Base-by-base conservation (phyloP, 2,888 invertebrate species). In the Microchrysa polita region DNA sequence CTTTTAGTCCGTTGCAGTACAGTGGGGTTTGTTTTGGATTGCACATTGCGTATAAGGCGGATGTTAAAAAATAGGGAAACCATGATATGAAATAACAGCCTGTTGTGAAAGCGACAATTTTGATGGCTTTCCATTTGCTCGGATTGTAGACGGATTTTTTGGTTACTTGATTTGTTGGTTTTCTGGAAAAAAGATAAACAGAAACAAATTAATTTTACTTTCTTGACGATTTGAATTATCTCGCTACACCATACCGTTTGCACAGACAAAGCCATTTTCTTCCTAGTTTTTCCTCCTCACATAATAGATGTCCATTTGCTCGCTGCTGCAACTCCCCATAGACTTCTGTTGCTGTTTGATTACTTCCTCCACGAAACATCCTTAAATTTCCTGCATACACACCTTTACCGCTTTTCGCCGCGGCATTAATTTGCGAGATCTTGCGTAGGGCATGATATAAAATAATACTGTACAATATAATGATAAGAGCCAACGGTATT, bases 41-140 rank as follows among this genome's bases (percentile, higher is more conserved):
- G 77, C 88, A 89, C 71, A 87, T 84, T 0, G 87, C 87, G 79
- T 86, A 90, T 75, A 88, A 82, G 67, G 87, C 85, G 2, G 88
- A 87, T 2, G 86, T 83, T n/a, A 89, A 81, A 77, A 90, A 90
- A 78, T 88, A 90, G 0, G 90, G 90, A 44, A 79, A 82, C 90
- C 90, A 90, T 0, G 90, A 89, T 5, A 88, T 78, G 76, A 90
- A 81, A 78, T 90, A 89, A 78, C 88, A 88, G 1, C 88, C 87
- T 1, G 89, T 87, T 16, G 90, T 90, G 10, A 90, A 85, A 79
- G 88, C 80, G 0, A 90, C 90, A 18, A 90, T 87, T 78, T 88
- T 88, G 5, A 90, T 87, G 0, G 90, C 90, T 78, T 89, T 87
- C 87, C 88, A 88, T 81, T 88, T 89, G 73, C 86, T 87, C 0